Evolutionary conservation across 2,113 vertebrate species (phyloP).

Genomic region (Vanacampus margaritifer): DNA sequence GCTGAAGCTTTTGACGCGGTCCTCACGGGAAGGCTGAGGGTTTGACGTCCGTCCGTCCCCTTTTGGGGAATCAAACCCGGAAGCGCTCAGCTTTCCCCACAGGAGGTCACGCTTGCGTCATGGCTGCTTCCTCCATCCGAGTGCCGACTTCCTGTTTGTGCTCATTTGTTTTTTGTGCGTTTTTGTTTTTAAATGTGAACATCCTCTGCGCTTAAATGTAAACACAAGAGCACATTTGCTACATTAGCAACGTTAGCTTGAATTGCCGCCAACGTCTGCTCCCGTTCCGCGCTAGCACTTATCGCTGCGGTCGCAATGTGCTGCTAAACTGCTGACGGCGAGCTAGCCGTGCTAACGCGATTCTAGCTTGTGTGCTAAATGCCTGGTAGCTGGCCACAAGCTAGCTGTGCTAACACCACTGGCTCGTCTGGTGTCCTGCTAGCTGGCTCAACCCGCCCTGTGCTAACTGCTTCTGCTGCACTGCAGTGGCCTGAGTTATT

Average conservation of each 20-base stretch:
- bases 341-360: background rate
- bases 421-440: no score
- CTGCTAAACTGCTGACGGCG: background rate
- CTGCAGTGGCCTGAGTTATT: no score
- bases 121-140: conserved; percentile 1
- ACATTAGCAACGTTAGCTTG: background rate
- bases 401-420: no score
- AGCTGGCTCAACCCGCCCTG: no score
- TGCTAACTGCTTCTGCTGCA: background rate
- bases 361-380: no score
- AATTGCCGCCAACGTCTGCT: background rate
- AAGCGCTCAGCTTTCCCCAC: background rate
- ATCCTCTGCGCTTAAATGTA: background rate
- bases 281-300: background rate
- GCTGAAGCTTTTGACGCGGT: background rate
- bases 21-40: conserved; percentile 18
- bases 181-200: background rate
- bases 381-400: no score
- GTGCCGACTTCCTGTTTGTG: background rate
- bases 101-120: background rate
- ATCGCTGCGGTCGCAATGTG: background rate
- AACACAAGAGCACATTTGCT: background rate
- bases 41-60: background rate
- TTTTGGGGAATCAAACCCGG: background rate
- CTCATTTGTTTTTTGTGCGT: background rate